Evolutionary conservation across 2,888 invertebrate genomes (phyloP), one percentile per base, ranked within the genome.

Genomic region (Oscheius myriophilus): DNA sequence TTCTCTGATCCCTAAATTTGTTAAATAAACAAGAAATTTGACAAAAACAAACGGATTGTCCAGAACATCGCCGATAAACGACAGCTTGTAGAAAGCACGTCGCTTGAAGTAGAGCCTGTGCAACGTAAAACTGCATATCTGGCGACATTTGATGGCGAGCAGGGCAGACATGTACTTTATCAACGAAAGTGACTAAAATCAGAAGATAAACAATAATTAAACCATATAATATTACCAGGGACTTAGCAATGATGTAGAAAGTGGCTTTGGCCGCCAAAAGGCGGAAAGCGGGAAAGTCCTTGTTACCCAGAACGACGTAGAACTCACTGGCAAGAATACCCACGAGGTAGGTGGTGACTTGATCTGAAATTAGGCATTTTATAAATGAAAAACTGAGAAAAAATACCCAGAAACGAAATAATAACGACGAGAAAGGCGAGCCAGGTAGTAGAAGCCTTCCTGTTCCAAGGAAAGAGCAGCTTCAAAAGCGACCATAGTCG

Each of bases 281-380:
- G 70, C 84, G 86, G 81, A 90, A 86, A 21, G 78, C 78, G 9
- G 73, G 63, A n/a, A 69, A 62, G 53, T 86, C 71, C 16, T 75
- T 88, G 25, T 88, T 87, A 2, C 89, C 89, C 52, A 90, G 84
- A 4, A 89, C 88, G 67, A 87, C 87, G 83, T 90, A 90, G 84
- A 88, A 90, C 63, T 88, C 85, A 77, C 90, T 89, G 12, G 90
- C 88, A 53, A 90, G 84, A 41, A 90, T 79, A 4, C 90, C 90
- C 52, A 90, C 88, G 70, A 88, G 87, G 83, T 89, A 90, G 16
- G 89, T 88, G 42, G 90, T 84, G 72, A 88, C 87, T 84, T 90
- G 89, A 75, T 90, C 90, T 89, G n/a, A 85, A 55, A 84, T 82
- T 1, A n/a, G 45, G 14, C n/a, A n/a, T n/a, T 3, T 43, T 11